phyloP scores from a whole-genome alignment of 2,888 invertebrate genomes.

The Stenoptilia bipunctidactyla region DNA sequence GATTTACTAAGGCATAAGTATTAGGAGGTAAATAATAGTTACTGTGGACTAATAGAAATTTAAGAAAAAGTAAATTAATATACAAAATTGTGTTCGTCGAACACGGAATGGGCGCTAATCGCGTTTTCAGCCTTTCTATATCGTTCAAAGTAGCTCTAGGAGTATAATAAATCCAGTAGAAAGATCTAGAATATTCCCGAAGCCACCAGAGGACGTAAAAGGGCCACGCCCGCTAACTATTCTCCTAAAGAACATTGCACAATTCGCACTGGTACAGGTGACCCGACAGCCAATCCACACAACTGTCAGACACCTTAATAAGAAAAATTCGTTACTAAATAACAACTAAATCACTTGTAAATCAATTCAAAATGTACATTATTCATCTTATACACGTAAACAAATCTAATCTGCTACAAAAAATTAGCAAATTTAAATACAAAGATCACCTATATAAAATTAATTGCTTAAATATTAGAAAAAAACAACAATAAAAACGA shows the following conservation, averaged over 20 bases:
- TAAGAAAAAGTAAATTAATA: constrained; percentile 38
- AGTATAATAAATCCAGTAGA: constrained; percentile 22
- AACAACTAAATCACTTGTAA: constrained; percentile 71
- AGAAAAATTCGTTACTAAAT: constrained; percentile 66
- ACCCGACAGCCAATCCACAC: constrained; percentile 35
- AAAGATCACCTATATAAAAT: constrained; percentile 67
- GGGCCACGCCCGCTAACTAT: constrained; percentile 12
- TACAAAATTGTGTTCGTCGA: constrained; percentile 44
- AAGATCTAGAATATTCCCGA: background rate
- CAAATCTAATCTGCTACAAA: constrained; percentile 70
- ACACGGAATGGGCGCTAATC: constrained; percentile 57
- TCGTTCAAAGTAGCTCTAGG: constrained; percentile 41
- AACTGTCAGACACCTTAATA: constrained; percentile 60
- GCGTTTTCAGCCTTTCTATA: constrained; percentile 45
- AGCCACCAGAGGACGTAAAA: background rate
- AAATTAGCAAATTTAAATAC: constrained; percentile 70
- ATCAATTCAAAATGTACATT: constrained; percentile 70
- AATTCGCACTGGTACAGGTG: constrained; percentile 60
- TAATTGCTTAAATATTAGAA: constrained; percentile 66
- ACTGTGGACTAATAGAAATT: constrained; percentile 44
- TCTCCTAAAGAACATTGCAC: constrained; percentile 51
- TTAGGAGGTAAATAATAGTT: constrained; percentile 50
- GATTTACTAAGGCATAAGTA: constrained; percentile 57
- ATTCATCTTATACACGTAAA: constrained; percentile 62
- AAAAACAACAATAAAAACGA: constrained; percentile 47